A percentile compares a stretch with the other conserved stretches of the same genome.
Conservation (phyloP, 1,140 invertebrate genomes). For the Pissodes strobi region DNA sequence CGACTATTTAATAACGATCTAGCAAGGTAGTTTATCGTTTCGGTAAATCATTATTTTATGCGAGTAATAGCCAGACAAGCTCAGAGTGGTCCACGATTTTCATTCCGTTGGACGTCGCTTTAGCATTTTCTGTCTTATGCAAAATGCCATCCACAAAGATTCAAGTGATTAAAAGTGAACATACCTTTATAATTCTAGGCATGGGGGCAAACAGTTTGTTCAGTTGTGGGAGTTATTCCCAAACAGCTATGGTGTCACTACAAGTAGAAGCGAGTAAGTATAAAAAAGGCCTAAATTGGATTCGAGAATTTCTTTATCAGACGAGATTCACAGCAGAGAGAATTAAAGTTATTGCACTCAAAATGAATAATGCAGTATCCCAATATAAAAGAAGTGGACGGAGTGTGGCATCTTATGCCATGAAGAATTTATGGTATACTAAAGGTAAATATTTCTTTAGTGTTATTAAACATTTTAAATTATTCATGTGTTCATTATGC, state of each 20-base stretch:
- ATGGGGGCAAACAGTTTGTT: slow-evolving; percentile 39
- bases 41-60: no score
- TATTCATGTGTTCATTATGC: background rate
- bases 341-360: slow-evolving; percentile 74
- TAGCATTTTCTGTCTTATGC: no score
- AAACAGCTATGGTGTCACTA: slow-evolving; percentile 62
- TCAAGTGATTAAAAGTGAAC: no score
- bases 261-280: slow-evolving; percentile 76
- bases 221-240: slow-evolving; percentile 64
- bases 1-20: no score
- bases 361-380: slow-evolving; percentile 77
- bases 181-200: slow-evolving; percentile 9
- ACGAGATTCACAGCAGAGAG: slow-evolving; percentile 73
- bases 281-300: slow-evolving; percentile 73
- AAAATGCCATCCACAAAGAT: no score
- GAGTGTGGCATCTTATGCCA: slow-evolving; percentile 63
- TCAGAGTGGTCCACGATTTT: no score
- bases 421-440: slow-evolving; percentile 66
- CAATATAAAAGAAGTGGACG: slow-evolving; percentile 69
- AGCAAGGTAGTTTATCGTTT: no score
- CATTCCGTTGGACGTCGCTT: no score
- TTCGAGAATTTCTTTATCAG: slow-evolving; percentile 75
- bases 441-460: slow-evolving; percentile 58
- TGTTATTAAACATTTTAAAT: background rate
- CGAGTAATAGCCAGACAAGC: no score